Percentiles rank a stretch among this genome's conserved stretches.
These are phyloP conservation scores for Etheostoma nigrum DNA, from an alignment of 2,797 vertebrate species.

Conservation along the genomic window DNA sequence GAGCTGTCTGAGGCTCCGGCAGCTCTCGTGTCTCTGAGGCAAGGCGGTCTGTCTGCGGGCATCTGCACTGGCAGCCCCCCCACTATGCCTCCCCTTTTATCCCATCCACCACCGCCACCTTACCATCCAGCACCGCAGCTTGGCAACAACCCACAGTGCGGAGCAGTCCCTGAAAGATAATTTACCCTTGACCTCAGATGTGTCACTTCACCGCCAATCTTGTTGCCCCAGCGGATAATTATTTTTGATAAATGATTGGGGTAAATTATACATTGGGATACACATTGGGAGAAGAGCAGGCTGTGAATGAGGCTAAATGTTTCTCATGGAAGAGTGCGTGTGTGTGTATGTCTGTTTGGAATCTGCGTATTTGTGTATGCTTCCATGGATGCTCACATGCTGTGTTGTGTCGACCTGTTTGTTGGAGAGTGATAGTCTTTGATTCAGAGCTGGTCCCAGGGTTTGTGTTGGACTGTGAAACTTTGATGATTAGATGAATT, in stretches of 20 bases:
- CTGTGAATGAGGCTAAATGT: constrained; percentile 36
- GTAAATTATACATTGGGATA: constrained; percentile 43
- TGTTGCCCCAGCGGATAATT: constrained; percentile 41
- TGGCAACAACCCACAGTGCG: constrained; percentile 47
- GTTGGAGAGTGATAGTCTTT: constrained; percentile 28
- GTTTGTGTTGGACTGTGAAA: constrained; percentile 29
- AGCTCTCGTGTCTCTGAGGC: constrained; percentile 82
- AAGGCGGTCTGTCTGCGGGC: constrained; percentile 83
- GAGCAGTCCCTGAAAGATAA: constrained; percentile 45
- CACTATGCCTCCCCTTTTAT: constrained; percentile 16
- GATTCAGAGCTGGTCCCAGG: constrained; percentile 41
- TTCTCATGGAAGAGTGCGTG: neutral
- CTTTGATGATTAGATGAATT: constrained; percentile 65
- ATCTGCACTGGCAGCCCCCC: constrained; percentile 77
- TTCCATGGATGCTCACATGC: neutral
- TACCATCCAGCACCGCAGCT: constrained; percentile 55
- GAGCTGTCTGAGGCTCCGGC: constrained; percentile 84
- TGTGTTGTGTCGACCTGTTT: constrained; percentile 9
- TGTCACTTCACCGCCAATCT: constrained; percentile 43
- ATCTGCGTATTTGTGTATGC: constrained; percentile 4
- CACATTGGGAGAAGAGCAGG: constrained; percentile 17
- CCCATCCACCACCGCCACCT: constrained; percentile 58
- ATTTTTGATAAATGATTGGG: constrained; percentile 61
- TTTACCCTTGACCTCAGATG: constrained; percentile 69
- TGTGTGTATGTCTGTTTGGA: neutral